Evolutionary conservation across 2,113 vertebrate genomes (phyloP), one percentile per base, ranked within the genome.

Genomic region (Gymnobelideus leadbeateri): DNA sequence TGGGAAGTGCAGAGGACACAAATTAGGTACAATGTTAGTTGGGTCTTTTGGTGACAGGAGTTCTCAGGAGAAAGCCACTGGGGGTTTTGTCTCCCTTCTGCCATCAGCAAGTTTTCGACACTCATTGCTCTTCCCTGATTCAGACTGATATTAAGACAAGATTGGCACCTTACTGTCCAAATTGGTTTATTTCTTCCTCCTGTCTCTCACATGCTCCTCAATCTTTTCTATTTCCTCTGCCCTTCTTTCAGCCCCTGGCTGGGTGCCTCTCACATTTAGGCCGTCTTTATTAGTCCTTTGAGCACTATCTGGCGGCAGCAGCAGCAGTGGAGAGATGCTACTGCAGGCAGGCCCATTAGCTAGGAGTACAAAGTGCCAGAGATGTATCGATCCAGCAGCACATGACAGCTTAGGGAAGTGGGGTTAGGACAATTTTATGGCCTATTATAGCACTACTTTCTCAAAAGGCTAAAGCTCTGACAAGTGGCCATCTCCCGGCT

Each of bases 11-110:
- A 93, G 92, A 93, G 91, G 97, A 91, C 93, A 97, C 95, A 92
- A 95, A 96, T 97, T 91, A 96, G 95, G 95, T 95, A 90, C 37
- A 0, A 51, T 96, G 92, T 96, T 96, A 54, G 96, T 95, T 90
- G 54, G 91, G 92, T 77, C 92, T 92, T 28, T 47, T 61, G 95
- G 52, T 77, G 68, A 84, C 68, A 84, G n/a, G 68, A 19, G 2
- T 16, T 46, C 54, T 55, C 77, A 96, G 43, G 93, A 93, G 91
- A 55, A 92, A 94, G 91, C 26, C 92, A 94, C 92, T 55, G 93
- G n/a, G 93, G 94, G 93, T 24, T 93, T 96, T 93, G n/a, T 52
- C 57, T 95, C 1, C 91, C 94, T 89, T 31, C 92, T 92, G 93
- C 46, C 94, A 50, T 95, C 95, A 96, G 93, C 93, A 96, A 89